A percentile compares a stretch with the other conserved stretches of the same genome.
Evolutionary conservation across 1,140 invertebrate species (phyloP).

Genomic region (Aphaenogaster ashmeadi): DNA sequence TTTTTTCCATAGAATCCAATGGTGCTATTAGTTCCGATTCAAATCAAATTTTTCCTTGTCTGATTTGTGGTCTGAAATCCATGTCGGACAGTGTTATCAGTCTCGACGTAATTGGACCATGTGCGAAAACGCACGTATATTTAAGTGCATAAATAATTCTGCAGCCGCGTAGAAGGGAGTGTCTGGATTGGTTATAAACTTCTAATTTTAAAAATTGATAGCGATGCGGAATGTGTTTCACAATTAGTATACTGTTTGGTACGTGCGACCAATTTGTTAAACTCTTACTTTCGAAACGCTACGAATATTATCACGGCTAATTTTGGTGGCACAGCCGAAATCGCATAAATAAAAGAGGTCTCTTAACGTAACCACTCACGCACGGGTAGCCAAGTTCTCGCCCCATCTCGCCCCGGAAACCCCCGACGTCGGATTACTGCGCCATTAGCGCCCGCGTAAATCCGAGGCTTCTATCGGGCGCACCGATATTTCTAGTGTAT

Average conservation of each 20-base stretch:
- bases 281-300: not conserved
- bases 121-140: not conserved
- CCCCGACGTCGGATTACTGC: constrained; percentile 60
- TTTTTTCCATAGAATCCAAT: no score
- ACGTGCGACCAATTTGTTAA: not conserved
- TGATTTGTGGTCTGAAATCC: no score
- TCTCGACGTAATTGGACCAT: constrained; percentile 11
- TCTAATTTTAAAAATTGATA: constrained; percentile 3
- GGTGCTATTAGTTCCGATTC: no score
- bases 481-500: constrained; percentile 73
- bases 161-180: not conserved
- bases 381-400: constrained; percentile 49
- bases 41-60: no score
- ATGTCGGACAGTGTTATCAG: not conserved
- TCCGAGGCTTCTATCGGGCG: constrained; percentile 66
- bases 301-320: not conserved
- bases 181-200: not conserved
- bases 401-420: not conserved
- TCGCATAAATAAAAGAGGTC: constrained; percentile 48
- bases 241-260: not conserved
- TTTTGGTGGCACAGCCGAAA: constrained; percentile 2
- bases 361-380: constrained; percentile 24
- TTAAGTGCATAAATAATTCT: constrained; percentile 16
- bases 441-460: constrained; percentile 52
- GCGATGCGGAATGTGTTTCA: not conserved